Percentiles rank a stretch among this genome's conserved stretches.
Conservation (phyloP, 2,113 vertebrate species). For the Microcebus jonahi region DNA sequence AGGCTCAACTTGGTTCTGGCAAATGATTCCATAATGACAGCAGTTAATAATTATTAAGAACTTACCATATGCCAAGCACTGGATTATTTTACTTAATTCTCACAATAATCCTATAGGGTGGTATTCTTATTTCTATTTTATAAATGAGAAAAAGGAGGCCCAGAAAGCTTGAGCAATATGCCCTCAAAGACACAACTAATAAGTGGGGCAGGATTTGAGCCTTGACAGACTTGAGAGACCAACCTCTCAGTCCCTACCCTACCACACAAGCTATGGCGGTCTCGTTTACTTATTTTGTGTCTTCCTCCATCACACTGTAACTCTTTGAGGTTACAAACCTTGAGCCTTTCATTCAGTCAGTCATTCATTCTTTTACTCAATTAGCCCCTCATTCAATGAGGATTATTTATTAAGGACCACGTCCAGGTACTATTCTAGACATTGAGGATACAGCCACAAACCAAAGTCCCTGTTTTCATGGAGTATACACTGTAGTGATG, state of each 20-base stretch:
- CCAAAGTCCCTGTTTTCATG: background rate
- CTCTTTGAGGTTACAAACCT: background rate
- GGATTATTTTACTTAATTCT: background rate
- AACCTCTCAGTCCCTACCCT: background rate
- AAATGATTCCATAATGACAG: background rate
- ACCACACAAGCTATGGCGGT: background rate
- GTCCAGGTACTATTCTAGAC: background rate
- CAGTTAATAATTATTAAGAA: background rate
- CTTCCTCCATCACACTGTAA: background rate
- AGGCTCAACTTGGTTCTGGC: background rate
- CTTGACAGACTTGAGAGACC: background rate
- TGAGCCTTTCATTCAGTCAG: background rate
- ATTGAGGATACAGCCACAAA: background rate
- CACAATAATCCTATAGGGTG: background rate
- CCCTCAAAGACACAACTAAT: background rate
- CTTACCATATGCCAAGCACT: background rate
- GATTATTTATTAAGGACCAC: background rate
- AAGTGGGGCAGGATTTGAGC: background rate
- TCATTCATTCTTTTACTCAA: background rate
- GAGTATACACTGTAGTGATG: fast-evolving
- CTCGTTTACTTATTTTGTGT: background rate
- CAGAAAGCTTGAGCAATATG: background rate
- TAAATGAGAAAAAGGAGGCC: background rate
- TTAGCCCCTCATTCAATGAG: background rate
- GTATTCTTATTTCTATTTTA: background rate